A percentile compares a stretch with the other conserved stretches of the same genome.
phyloP scores from a whole-genome alignment of 2,113 vertebrate genomes.

The rabbit (Oryctolagus cuniculus) region DNA sequence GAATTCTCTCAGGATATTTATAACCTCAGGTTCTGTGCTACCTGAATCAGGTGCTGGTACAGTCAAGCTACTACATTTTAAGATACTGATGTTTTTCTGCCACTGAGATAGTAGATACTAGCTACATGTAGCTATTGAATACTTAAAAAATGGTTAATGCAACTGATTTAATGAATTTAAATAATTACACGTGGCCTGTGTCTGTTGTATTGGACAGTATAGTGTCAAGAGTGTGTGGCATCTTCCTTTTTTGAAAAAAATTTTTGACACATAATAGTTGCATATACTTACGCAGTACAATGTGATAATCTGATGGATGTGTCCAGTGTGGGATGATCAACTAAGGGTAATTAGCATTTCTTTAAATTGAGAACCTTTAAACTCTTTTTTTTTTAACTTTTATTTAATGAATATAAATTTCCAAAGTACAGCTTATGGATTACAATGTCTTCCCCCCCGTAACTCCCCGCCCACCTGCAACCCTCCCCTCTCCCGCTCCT shows the following conservation, averaged over 20 bases:
- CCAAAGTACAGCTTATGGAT: no score
- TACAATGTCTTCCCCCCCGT: no score
- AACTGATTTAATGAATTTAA: constrained; percentile 34
- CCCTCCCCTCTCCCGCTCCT: no score
- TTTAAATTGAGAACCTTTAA: neutral
- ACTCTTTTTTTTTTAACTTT: no score
- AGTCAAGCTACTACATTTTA: neutral
- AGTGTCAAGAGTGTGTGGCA: neutral
- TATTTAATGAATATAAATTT: no score
- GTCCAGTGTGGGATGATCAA: neutral
- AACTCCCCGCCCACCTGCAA: no score
- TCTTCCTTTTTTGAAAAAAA: neutral
- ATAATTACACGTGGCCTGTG: neutral
- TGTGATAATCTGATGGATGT: neutral
- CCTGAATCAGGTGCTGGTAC: neutral
- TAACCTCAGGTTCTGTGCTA: neutral
- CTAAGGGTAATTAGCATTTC: neutral
- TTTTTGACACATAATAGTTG: neutral
- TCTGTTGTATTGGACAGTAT: neutral
- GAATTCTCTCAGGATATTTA: neutral
- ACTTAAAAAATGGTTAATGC: neutral
- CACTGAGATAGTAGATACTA: neutral
- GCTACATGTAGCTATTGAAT: neutral
- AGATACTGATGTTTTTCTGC: neutral
- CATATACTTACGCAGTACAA: neutral